Conservation (phyloP, 64 coral and sea anemone genomes). For the Exaiptasia diaphana region DNA sequence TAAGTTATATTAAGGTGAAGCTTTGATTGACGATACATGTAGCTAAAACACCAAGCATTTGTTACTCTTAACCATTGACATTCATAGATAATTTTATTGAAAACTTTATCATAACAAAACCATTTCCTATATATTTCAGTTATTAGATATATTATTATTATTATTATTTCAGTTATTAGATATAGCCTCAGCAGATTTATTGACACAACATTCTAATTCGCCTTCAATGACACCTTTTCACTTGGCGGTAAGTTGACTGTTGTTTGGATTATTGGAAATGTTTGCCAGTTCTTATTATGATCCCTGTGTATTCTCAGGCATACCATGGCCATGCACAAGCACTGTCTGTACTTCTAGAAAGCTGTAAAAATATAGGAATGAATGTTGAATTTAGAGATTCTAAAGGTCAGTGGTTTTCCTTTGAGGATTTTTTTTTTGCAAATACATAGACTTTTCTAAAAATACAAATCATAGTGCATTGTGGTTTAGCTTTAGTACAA, state of each 20-base stretch:
- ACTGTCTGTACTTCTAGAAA: conserved; percentile 76
- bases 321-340: conserved; percentile 86
- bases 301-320: conserved; percentile 73
- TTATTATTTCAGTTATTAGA: conserved; percentile 75
- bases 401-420: conserved; percentile 7
- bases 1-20: no score
- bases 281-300: no score
- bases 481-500: no score
- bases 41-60: no score
- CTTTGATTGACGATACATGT: no score
- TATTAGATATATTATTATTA: background rate
- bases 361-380: conserved; percentile 76
- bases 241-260: conserved; percentile 75
- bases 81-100: no score
- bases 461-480: no score
- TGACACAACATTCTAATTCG: conserved; percentile 67
- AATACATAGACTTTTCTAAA: background rate
- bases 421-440: background rate
- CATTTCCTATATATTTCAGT: background rate
- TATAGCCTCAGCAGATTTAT: conserved; percentile 76
- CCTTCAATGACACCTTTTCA: conserved; percentile 87
- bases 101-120: no score
- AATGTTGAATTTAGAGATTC: conserved; percentile 40
- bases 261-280: background rate
- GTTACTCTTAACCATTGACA: no score